Evolutionary conservation across 1,140 invertebrate genomes (phyloP).

Genomic region (Danaus melanippus): DNA sequence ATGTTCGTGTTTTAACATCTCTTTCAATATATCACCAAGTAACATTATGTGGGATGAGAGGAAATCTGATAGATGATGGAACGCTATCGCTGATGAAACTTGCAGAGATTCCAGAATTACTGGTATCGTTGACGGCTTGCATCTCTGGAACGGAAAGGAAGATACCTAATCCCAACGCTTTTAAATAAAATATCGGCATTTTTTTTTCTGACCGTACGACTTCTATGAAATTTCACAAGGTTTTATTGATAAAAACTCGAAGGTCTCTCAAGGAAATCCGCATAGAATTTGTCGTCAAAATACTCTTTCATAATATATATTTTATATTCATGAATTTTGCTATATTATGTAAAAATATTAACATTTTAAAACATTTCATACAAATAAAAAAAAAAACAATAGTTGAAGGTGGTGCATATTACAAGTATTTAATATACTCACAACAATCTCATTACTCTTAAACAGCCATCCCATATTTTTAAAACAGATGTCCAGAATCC

Average conservation of each 20-base stretch:
- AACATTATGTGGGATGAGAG: constrained; percentile 71
- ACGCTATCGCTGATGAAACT: constrained; percentile 79
- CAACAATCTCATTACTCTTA: constrained; percentile 40
- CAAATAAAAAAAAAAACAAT: no score
- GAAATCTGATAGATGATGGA: constrained; percentile 75
- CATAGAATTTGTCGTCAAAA: no score
- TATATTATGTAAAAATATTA: no score
- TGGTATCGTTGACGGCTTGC: constrained; percentile 68
- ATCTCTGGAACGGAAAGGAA: constrained; percentile 33
- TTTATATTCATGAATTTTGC: no score
- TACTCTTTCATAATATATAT: no score
- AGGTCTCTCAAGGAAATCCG: no score
- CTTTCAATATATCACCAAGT: constrained; percentile 74
- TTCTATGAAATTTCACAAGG: no score
- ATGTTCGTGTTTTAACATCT: constrained; percentile 71
- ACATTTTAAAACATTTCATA: no score
- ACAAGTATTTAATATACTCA: constrained; percentile 27
- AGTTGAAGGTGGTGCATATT: no score
- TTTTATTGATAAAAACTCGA: no score
- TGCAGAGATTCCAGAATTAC: constrained; percentile 84
- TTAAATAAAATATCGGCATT: not conserved
- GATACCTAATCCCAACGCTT: not conserved
- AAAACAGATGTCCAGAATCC: constrained; percentile 73
- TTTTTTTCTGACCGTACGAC: no score
- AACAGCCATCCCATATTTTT: constrained; percentile 69